These are phyloP conservation scores for Pipistrellus nathusii DNA, from an alignment of 2,797 vertebrate species.

Conservation along the genomic window DNA sequence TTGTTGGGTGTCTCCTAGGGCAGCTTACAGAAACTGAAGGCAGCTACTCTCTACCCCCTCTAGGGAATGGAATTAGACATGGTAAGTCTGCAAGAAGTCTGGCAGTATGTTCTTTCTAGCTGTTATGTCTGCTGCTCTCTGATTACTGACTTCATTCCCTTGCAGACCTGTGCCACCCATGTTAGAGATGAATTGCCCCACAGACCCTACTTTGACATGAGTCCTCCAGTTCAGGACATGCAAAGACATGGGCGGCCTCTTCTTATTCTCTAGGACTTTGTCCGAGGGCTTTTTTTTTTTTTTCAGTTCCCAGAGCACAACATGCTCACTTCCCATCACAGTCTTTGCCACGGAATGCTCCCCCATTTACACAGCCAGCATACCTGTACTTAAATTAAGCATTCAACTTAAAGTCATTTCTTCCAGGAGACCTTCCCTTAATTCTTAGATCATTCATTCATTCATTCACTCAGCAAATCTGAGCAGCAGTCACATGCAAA, in stretches of 20 bases:
- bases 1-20: neutral
- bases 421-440: neutral
- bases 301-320: neutral
- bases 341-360: neutral
- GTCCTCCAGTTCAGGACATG: neutral
- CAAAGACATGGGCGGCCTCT: neutral
- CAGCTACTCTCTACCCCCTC: neutral
- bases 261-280: neutral
- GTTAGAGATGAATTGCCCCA: neutral
- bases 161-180: neutral
- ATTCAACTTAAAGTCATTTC: neutral
- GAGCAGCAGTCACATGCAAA: neutral
- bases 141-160: neutral
- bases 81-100: neutral
- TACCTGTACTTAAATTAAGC: neutral
- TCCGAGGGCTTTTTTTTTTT: neutral
- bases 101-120: neutral
- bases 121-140: neutral
- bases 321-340: neutral
- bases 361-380: neutral
- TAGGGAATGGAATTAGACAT: neutral
- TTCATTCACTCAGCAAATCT: neutral
- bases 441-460: neutral
- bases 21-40: slow-evolving; percentile 3
- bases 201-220: neutral